phyloP scores from a whole-genome alignment of 2,888 invertebrate species.

The Athetis lepigone region DNA sequence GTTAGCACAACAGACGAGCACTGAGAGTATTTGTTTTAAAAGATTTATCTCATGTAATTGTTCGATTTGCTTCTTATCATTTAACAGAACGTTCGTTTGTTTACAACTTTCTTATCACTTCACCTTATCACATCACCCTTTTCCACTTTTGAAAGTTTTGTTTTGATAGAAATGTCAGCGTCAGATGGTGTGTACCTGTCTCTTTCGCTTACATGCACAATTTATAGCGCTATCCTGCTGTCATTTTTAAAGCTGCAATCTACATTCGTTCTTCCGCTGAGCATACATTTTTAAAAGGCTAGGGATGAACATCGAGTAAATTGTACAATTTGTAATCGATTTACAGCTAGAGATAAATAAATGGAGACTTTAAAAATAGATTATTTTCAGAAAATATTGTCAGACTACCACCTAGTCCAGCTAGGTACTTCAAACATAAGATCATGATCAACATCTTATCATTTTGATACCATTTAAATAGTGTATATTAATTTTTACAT shows the following conservation, averaged over 20 bases:
- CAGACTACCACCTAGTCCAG: too few relatives aligned
- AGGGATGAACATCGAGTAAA: too few relatives aligned
- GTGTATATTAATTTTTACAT: too few relatives aligned
- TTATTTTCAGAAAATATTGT: too few relatives aligned
- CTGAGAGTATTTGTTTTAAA: constrained; percentile 12
- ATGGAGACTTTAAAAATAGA: too few relatives aligned
- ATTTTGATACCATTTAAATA: too few relatives aligned
- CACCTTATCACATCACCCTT: constrained; percentile 10
- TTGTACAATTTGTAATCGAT: too few relatives aligned
- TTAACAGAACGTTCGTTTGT: constrained; percentile 29
- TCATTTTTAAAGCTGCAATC: constrained; percentile 8
- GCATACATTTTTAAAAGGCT: not conserved
- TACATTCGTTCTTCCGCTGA: constrained; percentile 3
- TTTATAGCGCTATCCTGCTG: constrained; percentile 15
- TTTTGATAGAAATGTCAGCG: constrained; percentile 29
- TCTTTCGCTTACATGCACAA: constrained; percentile 12
- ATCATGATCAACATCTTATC: too few relatives aligned
- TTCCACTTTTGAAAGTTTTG: constrained; percentile 12
- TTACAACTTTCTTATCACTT: constrained; percentile 44
- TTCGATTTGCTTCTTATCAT: constrained; percentile 30
- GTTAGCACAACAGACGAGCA: constrained; percentile 38
- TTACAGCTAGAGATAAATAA: too few relatives aligned
- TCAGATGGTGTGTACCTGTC: constrained; percentile 25
- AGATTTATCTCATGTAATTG: constrained; percentile 22
- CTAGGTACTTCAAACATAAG: too few relatives aligned